These are phyloP conservation scores for Cossypha niveicapilla DNA, from an alignment of 2,797 vertebrate genomes.

Conservation along the genomic window DNA sequence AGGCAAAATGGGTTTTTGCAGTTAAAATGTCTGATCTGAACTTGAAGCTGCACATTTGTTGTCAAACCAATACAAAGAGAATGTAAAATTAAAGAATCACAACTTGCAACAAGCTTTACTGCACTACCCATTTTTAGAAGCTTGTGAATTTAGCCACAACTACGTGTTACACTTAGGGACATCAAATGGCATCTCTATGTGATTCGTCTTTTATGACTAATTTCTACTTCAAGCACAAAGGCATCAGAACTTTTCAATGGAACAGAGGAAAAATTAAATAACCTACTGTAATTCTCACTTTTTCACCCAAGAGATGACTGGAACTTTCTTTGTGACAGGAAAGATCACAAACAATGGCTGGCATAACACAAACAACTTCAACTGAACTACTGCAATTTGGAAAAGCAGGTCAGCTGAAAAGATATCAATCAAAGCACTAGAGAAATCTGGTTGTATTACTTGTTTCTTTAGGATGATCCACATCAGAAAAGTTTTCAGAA, in stretches of 20 bases:
- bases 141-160: neutral
- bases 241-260: neutral
- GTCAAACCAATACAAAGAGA: neutral
- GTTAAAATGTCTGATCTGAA: neutral
- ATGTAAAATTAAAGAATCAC: neutral
- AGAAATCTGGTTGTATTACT: neutral
- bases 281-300: neutral
- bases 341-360: neutral
- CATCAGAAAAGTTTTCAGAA: neutral
- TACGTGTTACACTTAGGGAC: rapidly evolving
- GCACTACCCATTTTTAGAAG: neutral
- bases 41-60: neutral
- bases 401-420: conserved; percentile 11
- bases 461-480: neutral
- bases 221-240: neutral
- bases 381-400: neutral
- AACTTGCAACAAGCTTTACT: neutral
- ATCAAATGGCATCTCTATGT: neutral
- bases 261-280: neutral
- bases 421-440: neutral
- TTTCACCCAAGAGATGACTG: neutral
- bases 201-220: neutral
- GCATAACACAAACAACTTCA: neutral
- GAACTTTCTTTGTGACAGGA: neutral
- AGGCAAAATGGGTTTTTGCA: neutral